Evolutionary conservation across 2,113 vertebrate genomes (phyloP).

Genomic region (Triplophysa tibetana): DNA sequence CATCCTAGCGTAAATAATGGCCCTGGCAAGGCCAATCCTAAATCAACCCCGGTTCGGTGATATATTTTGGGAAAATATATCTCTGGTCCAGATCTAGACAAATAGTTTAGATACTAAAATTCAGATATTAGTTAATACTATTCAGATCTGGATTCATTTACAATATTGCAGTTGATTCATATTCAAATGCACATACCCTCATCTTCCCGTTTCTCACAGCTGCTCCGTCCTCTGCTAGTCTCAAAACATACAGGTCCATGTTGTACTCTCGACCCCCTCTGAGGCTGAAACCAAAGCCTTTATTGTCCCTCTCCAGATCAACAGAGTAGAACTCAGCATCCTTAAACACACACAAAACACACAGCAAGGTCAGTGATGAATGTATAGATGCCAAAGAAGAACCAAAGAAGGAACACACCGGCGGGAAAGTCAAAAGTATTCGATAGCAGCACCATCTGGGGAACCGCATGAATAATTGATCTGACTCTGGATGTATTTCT

Average conservation of each 20-base stretch:
- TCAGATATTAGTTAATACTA: too few relatives aligned
- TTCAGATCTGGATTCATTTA: not conserved
- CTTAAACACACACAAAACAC: constrained; percentile 64
- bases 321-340: constrained; percentile 95
- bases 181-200: constrained; percentile 78
- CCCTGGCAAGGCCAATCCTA: too few relatives aligned
- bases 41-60: too few relatives aligned
- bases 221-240: constrained; percentile 94
- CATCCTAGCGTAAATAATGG: too few relatives aligned
- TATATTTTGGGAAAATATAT: too few relatives aligned
- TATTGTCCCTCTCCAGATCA: constrained; percentile 94
- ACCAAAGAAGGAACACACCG: constrained; percentile 62
- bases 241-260: constrained; percentile 97
- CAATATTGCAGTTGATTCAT: too few relatives aligned
- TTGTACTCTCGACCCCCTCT: constrained; percentile 96
- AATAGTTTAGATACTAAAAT: too few relatives aligned
- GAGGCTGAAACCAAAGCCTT: constrained; percentile 99
- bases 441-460: constrained; percentile 48
- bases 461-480: constrained; percentile 72
- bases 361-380: constrained; percentile 46
- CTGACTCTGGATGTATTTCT: constrained; percentile 52
- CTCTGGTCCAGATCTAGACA: too few relatives aligned
- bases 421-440: constrained; percentile 63
- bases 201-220: constrained; percentile 95
- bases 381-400: constrained; percentile 32